A percentile compares a stretch with the other conserved stretches of the same genome.
phyloP scores from a whole-genome alignment of 2,797 vertebrate genomes.

The Todus mexicanus region DNA sequence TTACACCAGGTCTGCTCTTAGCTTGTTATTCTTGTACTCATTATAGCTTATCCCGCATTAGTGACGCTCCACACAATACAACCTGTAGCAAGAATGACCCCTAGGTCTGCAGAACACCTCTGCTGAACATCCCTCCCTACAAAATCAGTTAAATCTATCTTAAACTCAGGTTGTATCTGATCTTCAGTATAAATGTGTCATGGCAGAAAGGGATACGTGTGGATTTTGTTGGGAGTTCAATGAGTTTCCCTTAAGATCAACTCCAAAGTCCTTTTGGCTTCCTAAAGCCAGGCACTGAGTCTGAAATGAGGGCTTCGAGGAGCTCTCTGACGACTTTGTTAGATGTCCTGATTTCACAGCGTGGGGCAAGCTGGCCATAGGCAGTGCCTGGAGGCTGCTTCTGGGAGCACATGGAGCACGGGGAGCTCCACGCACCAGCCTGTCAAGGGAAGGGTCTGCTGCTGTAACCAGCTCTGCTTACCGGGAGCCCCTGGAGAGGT shows the following conservation, averaged over 20 bases:
- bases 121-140: neutral
- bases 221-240: neutral
- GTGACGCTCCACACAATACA: neutral
- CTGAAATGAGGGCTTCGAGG: neutral
- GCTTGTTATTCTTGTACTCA: neutral
- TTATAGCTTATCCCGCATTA: neutral
- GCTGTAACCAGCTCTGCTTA: neutral
- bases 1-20: neutral
- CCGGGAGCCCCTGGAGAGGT: neutral
- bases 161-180: neutral
- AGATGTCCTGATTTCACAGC: neutral
- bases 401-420: rapidly evolving
- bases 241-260: neutral
- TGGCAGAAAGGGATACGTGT: rapidly evolving
- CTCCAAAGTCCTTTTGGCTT: neutral
- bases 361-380: rapidly evolving
- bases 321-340: neutral
- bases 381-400: neutral
- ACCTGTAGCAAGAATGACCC: neutral
- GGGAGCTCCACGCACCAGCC: neutral
- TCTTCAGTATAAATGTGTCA: neutral
- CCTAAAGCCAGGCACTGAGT: neutral
- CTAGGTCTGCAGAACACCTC: neutral
- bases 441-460: neutral
- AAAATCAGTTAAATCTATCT: neutral